Percentiles rank a stretch among this genome's conserved stretches.
Evolutionary conservation across 2,888 invertebrate species (phyloP).

Genomic region (Torymus tubicola): DNA sequence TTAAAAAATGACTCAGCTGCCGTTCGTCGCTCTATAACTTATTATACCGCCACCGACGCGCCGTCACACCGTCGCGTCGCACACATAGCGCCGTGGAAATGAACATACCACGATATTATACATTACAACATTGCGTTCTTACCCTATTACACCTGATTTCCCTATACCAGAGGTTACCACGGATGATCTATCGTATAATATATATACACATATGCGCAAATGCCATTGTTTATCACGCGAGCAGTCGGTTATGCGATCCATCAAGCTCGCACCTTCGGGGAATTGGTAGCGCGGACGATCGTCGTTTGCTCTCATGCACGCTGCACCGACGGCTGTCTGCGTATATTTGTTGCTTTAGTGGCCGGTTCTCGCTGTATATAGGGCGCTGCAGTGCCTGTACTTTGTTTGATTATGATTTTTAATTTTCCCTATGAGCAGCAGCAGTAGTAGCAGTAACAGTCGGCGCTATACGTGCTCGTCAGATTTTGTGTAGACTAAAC

Average conservation of each 20-base stretch:
- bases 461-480: neutral
- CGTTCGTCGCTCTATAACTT: neutral
- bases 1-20: conserved; percentile 60
- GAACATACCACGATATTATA: conserved; percentile 38
- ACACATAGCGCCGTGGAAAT: conserved; percentile 16
- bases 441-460: too few relatives aligned
- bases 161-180: too few relatives aligned
- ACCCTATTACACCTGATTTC: neutral
- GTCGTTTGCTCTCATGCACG: too few relatives aligned
- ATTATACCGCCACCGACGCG: conserved; percentile 11
- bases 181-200: too few relatives aligned
- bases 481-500: conserved; percentile 51
- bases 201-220: too few relatives aligned
- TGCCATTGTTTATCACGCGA: too few relatives aligned
- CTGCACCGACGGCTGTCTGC: too few relatives aligned
- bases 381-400: neutral
- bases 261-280: too few relatives aligned
- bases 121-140: conserved; percentile 15
- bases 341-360: too few relatives aligned
- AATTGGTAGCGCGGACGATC: too few relatives aligned
- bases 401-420: neutral
- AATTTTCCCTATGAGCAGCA: neutral
- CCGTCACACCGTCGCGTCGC: neutral
- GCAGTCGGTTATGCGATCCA: too few relatives aligned
- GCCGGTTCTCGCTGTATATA: too few relatives aligned